Evolutionary conservation across 2,113 vertebrate species (phyloP).

Genomic region (Cyphomyrus discorhynchus): DNA sequence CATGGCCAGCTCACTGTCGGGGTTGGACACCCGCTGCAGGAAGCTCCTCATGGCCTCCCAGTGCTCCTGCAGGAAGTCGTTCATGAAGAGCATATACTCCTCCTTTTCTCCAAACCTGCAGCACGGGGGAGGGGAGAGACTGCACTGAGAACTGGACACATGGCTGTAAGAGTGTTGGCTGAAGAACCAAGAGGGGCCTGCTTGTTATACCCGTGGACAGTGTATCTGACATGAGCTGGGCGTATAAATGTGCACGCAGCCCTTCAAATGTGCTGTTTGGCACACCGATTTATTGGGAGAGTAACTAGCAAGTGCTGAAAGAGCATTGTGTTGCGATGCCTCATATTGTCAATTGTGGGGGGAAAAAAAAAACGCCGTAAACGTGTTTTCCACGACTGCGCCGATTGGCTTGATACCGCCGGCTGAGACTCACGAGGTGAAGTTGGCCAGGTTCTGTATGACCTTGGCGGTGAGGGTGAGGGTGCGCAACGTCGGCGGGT

Average conservation of each 20-base stretch:
- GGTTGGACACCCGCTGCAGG: conserved; percentile 68
- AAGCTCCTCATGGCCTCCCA: conserved; percentile 74
- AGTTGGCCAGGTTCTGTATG: conserved; percentile 92
- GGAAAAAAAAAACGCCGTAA: neutral
- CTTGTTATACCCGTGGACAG: neutral
- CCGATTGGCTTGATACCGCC: neutral
- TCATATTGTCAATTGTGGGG: neutral
- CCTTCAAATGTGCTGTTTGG: neutral
- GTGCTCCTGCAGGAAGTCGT: conserved; percentile 76
- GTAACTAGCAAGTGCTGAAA: neutral
- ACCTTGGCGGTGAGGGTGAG: conserved; percentile 91
- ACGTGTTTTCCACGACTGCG: neutral
- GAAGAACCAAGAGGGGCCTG: neutral
- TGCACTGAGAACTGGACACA: neutral
- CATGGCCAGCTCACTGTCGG: conserved; percentile 56
- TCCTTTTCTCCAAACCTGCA: conserved; percentile 92
- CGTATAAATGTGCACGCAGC: neutral
- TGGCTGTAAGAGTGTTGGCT: neutral
- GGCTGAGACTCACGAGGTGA: conserved; percentile 67
- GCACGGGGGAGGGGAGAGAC: neutral
- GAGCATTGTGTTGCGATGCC: neutral
- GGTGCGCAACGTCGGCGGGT: conserved; percentile 68
- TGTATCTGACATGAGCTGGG: neutral
- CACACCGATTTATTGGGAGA: neutral
- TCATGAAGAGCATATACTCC: conserved; percentile 95